Evolutionary conservation across 2,888 invertebrate species (phyloP).

Genomic region (Poecilus cupreus): DNA sequence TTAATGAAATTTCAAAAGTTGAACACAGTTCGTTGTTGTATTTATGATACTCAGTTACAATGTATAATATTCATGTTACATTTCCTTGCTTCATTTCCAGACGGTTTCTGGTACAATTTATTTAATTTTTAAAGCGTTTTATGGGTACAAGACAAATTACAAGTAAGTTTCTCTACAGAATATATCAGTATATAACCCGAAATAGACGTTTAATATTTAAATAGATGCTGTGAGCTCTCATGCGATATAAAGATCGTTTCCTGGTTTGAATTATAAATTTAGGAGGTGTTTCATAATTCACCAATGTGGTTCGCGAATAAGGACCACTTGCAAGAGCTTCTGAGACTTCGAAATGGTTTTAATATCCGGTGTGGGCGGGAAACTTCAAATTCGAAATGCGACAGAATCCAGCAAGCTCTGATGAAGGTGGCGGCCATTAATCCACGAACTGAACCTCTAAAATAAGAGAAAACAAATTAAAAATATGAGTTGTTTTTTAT

Average conservation of each 20-base stretch:
- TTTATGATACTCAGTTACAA: too few species aligned
- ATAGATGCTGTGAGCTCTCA: constrained; percentile 8
- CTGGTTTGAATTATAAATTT: constrained; percentile 51
- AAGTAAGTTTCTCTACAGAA: neutral
- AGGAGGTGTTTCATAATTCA: constrained; percentile 55
- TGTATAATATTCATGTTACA: too few species aligned
- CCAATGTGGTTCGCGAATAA: constrained; percentile 30
- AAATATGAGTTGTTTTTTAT: too few species aligned
- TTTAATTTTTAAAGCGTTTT: neutral
- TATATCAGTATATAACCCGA: constrained; percentile 48
- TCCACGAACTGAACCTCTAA: too few species aligned
- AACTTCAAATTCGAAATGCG: neutral
- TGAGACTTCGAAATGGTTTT: constrained; percentile 26
- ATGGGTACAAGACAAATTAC: too few species aligned
- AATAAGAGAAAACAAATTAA: too few species aligned
- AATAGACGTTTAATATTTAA: constrained; percentile 51
- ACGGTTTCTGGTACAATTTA: neutral
- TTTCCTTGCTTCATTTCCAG: too few species aligned
- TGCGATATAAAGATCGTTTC: constrained; percentile 39
- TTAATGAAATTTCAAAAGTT: too few species aligned
- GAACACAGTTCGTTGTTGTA: too few species aligned
- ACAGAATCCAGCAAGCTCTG: too few species aligned
- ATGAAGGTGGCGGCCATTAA: too few species aligned
- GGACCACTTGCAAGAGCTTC: neutral
- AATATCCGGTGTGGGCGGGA: constrained; percentile 32